Evolutionary conservation across 1,140 invertebrate species (phyloP), one percentile per base, ranked within the genome.

Genomic region (Gryllus bimaculatus): DNA sequence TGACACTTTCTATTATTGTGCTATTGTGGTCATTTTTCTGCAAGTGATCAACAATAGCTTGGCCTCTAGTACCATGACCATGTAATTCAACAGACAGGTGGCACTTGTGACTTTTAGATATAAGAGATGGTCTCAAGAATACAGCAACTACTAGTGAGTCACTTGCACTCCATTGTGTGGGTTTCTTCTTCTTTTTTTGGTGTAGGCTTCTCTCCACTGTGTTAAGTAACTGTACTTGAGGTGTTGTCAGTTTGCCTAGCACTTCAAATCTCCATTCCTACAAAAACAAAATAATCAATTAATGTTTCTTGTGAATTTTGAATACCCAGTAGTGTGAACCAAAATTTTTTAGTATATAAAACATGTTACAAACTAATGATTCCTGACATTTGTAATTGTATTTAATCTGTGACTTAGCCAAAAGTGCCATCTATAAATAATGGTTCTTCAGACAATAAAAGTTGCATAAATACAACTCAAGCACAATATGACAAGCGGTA

Each of bases 1-100:
- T 48, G 6, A 79, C 54, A 21, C 75, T 20, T 47, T 88, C 85
- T 75, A 91, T 87, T 21, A 91, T 81, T 21, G 83, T 83, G 7
- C 88, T 87, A 84, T 91, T 91, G 8, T 87, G 85, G 8, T 84
- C 83, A 15, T 48, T 75, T 13, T 84, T 83, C 15, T 79, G 7
- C 15, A 87, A 81, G 83, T 90, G 89, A 85, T 91, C 89, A 48
- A 92, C 83, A 0, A 90, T 87, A 80, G 91, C 86, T 83, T 90
- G 88, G 6, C 90, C 91, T 81, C 91, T 85, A 0, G 90, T 91
- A 80, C 85, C 85, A 13, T 81, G 82, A 20, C 90, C 90, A 77
- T 82, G 81, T 10, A 91, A 83, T 82, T 91, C 90, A 7, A 91
- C 88, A 39, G 88, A 87, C 8, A 86, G 87, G 81, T 90, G 86